Evolutionary conservation across 2,888 invertebrate species (phyloP).

Genomic region (Meloe dianella): DNA sequence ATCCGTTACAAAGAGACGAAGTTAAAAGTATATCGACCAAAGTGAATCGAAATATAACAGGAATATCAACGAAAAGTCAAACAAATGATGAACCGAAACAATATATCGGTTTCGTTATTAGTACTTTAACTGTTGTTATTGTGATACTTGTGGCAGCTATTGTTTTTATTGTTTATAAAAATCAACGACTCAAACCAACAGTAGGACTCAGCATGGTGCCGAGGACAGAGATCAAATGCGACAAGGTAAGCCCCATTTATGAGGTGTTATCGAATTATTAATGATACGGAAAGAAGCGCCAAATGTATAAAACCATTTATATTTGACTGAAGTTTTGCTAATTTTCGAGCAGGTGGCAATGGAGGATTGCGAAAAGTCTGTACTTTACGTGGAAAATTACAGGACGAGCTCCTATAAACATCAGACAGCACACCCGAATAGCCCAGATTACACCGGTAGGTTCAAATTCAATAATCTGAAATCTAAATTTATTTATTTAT

Average conservation of each 20-base stretch:
- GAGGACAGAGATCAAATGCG: conserved; percentile 55
- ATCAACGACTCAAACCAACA: conserved; percentile 63
- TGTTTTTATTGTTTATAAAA: conserved; percentile 72
- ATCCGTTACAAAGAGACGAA: conserved; percentile 73
- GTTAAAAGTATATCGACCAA: conserved; percentile 66
- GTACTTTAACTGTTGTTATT: conserved; percentile 74
- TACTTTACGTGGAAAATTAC: conserved; percentile 54
- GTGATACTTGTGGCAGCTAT: conserved; percentile 73
- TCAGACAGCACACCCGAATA: conserved; percentile 58
- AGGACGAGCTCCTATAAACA: conserved; percentile 50
- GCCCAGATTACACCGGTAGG: conserved; percentile 67
- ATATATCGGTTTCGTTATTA: conserved; percentile 72
- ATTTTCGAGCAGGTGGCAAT: conserved; percentile 40
- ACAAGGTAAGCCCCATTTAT: conserved; percentile 45
- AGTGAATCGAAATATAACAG: conserved; percentile 38
- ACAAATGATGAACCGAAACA: conserved; percentile 65
- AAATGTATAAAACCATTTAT: not conserved
- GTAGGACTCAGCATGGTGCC: conserved; percentile 45
- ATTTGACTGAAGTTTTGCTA: not conserved
- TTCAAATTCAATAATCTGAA: not conserved
- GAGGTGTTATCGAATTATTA: too few species aligned
- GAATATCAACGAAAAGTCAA: conserved; percentile 33
- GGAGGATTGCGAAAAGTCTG: conserved; percentile 52
- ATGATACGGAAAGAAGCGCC: too few species aligned
- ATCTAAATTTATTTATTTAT: too few species aligned